Evolutionary conservation across 2,888 invertebrate genomes (phyloP), one percentile per base, ranked within the genome.

Genomic region (Liodrosophila aerea): DNA sequence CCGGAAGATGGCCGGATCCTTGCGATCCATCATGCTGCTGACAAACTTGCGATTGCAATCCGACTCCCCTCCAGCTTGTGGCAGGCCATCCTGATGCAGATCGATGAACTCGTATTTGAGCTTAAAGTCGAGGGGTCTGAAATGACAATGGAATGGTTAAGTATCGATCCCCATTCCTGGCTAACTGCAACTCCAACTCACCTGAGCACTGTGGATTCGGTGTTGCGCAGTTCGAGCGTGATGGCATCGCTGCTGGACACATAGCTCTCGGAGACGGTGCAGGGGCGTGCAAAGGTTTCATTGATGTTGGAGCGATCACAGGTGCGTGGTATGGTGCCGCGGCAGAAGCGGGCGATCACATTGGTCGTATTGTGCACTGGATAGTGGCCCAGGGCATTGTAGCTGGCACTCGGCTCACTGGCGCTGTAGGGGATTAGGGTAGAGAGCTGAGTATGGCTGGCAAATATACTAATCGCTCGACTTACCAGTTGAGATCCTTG

Each of bases 61-160:
- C 46, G 89, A 86, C 39, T 90, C 90, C 0, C 94, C 95, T 4
- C 94, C 95, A 5, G 94, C 94, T 90, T 93, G 94, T 0, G 94
- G 93, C 75, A 95, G 93, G 0, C 96, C 96, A 73, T 96, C 96
- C 90, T 96, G 94, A 80, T 96, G 95, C 7, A 96, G 91, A 88
- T 96, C 96, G 36, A 97, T 96, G 87, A 97, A 97, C 89, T 97
- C 97, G 90, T 96, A 97, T 18, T 95, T 92, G 0, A 96, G 94
- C 87, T 95, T 94, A 88, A 96, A 97, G 78, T 94, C 93, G 41
- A 97, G 93, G 0, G 96, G 95, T 81, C 96, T 96, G 7, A 1
- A 11, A n/a, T 12, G 2, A 7, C 1, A 11, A n/a, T 12, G 2
- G 4, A 1, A 15, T 7, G 30, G n/a, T 30, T 30, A 4, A 9